Percentiles rank a stretch among this genome's conserved stretches.
Evolutionary conservation across 2,888 invertebrate species (phyloP).

Genomic region (Cinara cedri): DNA sequence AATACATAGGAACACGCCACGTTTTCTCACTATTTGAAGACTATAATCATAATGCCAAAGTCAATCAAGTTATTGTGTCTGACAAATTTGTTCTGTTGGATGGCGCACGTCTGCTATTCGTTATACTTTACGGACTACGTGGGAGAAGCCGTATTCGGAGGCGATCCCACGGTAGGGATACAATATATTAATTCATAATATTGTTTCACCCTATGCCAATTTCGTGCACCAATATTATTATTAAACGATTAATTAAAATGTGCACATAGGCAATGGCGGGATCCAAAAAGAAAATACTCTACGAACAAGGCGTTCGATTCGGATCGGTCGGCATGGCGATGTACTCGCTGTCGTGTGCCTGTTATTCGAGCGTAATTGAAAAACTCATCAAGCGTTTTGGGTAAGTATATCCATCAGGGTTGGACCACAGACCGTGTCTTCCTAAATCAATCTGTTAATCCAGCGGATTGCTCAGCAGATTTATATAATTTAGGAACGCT

Average conservation of each 20-base stretch:
- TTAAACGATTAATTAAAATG: not conserved
- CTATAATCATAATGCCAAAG: conserved; percentile 89
- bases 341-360: conserved; percentile 92
- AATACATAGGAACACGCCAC: conserved; percentile 32
- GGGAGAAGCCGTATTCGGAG: conserved; percentile 87
- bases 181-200: too few relatives aligned
- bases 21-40: conserved; percentile 76
- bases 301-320: conserved; percentile 90
- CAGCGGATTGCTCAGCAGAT: too few relatives aligned
- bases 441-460: too few relatives aligned
- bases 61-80: conserved; percentile 85
- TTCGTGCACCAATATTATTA: too few relatives aligned
- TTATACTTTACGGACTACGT: conserved; percentile 96
- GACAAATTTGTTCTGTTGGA: conserved; percentile 97
- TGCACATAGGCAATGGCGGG: conserved; percentile 73
- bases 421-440: too few relatives aligned
- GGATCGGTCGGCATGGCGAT: conserved; percentile 97
- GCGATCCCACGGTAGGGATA: conserved; percentile 76
- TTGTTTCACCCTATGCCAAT: too few relatives aligned
- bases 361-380: conserved; percentile 89
- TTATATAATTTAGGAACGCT: too few relatives aligned
- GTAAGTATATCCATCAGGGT: conserved; percentile 61
- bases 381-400: conserved; percentile 76
- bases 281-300: conserved; percentile 70
- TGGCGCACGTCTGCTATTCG: conserved; percentile 96